phyloP scores from a whole-genome alignment of 2,113 vertebrate species.

The Pachycephala philippinensis region DNA sequence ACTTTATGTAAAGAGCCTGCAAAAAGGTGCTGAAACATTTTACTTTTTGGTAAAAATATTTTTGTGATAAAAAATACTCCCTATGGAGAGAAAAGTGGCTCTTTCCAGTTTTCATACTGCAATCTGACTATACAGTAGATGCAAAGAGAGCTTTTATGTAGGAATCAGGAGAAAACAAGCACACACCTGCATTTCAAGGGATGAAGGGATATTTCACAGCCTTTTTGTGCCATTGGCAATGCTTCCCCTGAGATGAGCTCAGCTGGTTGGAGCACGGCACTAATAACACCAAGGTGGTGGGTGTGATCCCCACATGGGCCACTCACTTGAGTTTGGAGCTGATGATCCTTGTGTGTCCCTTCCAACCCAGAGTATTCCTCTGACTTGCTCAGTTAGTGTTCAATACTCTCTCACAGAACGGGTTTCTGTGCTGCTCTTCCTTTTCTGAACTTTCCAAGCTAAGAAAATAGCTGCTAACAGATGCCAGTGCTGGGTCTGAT shows the following conservation, averaged over 20 bases:
- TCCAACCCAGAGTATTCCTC: background rate
- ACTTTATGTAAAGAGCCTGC: background rate
- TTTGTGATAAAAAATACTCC: background rate
- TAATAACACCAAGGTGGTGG: accelerated
- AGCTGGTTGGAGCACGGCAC: background rate
- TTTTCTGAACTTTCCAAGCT: background rate
- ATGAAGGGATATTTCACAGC: background rate
- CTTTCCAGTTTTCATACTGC: background rate
- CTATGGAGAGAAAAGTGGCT: background rate
- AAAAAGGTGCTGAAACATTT: background rate
- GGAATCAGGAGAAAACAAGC: background rate
- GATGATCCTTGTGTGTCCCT: background rate
- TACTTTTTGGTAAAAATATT: background rate
- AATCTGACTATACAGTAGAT: background rate
- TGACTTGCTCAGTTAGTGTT: background rate
- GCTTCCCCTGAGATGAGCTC: background rate
- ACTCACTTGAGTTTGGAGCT: background rate
- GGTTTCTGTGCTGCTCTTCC: background rate
- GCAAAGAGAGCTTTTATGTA: background rate
- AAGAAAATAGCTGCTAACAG: background rate
- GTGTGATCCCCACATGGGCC: background rate
- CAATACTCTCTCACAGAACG: background rate
- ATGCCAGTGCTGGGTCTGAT: background rate
- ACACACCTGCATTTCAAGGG: background rate
- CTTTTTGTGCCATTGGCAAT: background rate